Evolutionary conservation across 1,140 invertebrate genomes (phyloP).

Genomic region (Procambarus virginalis): DNA sequence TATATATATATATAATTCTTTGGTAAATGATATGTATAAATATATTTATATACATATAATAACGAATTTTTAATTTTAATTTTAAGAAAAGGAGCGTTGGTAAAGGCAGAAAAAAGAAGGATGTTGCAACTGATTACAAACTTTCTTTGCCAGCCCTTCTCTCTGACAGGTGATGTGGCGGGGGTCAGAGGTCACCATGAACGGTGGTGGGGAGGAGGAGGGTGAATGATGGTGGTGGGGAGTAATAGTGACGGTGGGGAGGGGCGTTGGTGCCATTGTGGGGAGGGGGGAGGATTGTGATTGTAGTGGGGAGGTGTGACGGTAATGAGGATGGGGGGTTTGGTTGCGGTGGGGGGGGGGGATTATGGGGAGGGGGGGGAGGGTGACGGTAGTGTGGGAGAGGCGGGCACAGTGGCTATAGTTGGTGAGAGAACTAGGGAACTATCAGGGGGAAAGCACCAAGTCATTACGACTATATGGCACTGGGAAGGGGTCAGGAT

Average conservation of each 20-base stretch:
- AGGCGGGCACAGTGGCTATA: no score
- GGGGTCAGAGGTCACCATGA: neutral
- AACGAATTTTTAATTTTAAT: neutral
- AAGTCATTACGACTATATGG: no score
- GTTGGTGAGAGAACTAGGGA: no score
- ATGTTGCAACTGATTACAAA: neutral
- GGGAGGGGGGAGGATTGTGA: neutral
- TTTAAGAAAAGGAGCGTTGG: neutral
- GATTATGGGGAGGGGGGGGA: no score
- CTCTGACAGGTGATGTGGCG: neutral
- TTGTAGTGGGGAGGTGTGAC: neutral
- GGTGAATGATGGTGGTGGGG: neutral
- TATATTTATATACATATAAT: neutral
- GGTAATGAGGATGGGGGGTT: no score
- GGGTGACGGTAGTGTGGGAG: no score
- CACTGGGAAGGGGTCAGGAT: no score
- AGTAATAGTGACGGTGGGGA: neutral
- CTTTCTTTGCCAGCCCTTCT: neutral
- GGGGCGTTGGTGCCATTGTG: no score
- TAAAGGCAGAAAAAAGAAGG: neutral
- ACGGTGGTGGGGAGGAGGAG: neutral
- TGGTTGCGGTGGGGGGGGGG: no score
- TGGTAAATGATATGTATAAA: neutral
- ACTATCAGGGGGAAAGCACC: no score
- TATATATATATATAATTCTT: conserved; percentile 4